phyloP scores from a whole-genome alignment of 2,113 vertebrate species.

The Engystomops pustulosus region DNA sequence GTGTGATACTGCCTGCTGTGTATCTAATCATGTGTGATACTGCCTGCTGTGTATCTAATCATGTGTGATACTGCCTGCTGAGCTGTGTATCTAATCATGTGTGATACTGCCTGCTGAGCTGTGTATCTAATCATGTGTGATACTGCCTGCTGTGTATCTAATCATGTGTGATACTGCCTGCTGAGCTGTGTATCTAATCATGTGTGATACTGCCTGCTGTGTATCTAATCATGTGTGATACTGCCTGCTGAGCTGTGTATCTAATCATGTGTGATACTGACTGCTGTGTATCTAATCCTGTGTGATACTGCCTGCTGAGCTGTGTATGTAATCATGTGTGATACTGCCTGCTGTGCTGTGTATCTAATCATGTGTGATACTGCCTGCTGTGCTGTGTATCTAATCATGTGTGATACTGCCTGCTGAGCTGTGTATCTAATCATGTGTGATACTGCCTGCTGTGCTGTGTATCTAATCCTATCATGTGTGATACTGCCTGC shows the following conservation, averaged over 20 bases:
- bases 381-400: no score
- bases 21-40: no score
- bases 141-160: not conserved
- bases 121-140: not conserved
- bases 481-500: not conserved
- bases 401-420: no score
- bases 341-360: not conserved
- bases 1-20: no score
- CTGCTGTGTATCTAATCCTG: not conserved
- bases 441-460: no score
- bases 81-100: not conserved
- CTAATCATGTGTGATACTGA: not conserved
- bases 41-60: no score
- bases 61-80: not conserved
- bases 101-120: not conserved
- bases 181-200: not conserved
- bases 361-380: no score
- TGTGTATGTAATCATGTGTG: not conserved
- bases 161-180: not conserved
- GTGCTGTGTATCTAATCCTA: not conserved
- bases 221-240: not conserved
- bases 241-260: not conserved
- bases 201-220: not conserved
- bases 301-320: no score
- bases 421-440: no score